Percentiles rank a stretch among this genome's conserved stretches.
These are phyloP conservation scores for Scaptodrosophila lebanonensis DNA, from an alignment of 1,140 invertebrate species.

Conservation along the genomic window DNA sequence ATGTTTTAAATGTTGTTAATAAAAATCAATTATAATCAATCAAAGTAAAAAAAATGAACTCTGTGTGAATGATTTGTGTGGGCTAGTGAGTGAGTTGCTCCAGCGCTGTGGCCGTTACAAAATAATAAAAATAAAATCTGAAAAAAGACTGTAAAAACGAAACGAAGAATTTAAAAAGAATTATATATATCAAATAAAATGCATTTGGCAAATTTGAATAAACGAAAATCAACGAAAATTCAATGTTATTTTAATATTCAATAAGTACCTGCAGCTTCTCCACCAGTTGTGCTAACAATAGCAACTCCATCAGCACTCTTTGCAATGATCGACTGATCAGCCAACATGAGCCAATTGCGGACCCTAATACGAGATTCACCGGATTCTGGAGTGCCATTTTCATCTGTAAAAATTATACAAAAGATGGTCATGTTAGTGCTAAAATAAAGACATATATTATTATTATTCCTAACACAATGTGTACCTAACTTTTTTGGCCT, in stretches of 20 bases:
- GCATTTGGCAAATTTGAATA: neutral
- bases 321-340: conserved; percentile 70
- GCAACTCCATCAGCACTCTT: conserved; percentile 37
- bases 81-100: neutral
- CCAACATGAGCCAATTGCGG: conserved; percentile 74
- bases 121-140: conserved; percentile 42
- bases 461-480: conserved; percentile 17
- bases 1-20: conserved; percentile 6
- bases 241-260: neutral
- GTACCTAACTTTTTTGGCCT: conserved; percentile 43
- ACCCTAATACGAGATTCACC: conserved; percentile 69
- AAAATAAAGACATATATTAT: neutral
- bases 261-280: conserved; percentile 51
- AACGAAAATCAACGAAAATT: neutral
- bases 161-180: conserved; percentile 53
- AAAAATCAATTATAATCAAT: conserved; percentile 11
- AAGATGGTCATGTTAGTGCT: conserved; percentile 27
- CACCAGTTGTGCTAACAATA: too few relatives aligned
- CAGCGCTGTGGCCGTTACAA: conserved; percentile 40
- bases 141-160: conserved; percentile 62
- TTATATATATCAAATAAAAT: conserved; percentile 14
- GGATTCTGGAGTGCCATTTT: conserved; percentile 41
- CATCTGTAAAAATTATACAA: conserved; percentile 45
- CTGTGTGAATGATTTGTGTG: conserved; percentile 2
- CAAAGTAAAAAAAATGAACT: conserved; percentile 5